Conservation (phyloP, 2,113 vertebrate genomes). For the Hemiscyllium ocellatum region DNA sequence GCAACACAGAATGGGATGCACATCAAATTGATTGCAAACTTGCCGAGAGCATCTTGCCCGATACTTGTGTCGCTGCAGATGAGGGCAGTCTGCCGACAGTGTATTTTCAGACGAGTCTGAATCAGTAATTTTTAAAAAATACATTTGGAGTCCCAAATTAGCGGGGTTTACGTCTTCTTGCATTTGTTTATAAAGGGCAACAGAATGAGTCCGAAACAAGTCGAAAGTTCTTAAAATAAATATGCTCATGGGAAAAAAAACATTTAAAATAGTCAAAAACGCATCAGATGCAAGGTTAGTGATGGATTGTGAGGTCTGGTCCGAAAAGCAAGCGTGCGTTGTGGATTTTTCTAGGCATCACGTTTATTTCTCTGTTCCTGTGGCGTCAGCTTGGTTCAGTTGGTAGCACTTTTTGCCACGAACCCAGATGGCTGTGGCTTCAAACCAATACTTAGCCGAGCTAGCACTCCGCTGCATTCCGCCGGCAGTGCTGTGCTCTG, state of each 20-base stretch:
- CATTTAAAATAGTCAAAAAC: neutral
- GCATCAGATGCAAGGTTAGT: neutral
- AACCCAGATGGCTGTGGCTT: neutral
- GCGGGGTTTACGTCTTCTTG: neutral
- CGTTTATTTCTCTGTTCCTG: neutral
- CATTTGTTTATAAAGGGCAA: neutral
- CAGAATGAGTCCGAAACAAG: neutral
- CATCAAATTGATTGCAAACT: neutral
- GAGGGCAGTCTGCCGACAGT: neutral
- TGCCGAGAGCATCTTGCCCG: neutral
- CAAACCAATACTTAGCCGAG: neutral
- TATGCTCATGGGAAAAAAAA: no score
- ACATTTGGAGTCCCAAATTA: neutral
- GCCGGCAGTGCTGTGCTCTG: no score
- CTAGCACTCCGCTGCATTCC: neutral
- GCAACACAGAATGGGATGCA: neutral
- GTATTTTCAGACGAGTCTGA: neutral
- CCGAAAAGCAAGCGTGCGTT: neutral
- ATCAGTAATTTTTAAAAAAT: neutral
- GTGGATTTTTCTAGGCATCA: neutral
- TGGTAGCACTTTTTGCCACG: neutral
- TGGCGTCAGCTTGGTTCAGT: neutral
- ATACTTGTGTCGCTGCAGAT: neutral
- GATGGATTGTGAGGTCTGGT: neutral
- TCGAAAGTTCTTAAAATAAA: neutral